Evolutionary conservation across 2,113 vertebrate species (phyloP).

Genomic region (Uropsilus gracilis): DNA sequence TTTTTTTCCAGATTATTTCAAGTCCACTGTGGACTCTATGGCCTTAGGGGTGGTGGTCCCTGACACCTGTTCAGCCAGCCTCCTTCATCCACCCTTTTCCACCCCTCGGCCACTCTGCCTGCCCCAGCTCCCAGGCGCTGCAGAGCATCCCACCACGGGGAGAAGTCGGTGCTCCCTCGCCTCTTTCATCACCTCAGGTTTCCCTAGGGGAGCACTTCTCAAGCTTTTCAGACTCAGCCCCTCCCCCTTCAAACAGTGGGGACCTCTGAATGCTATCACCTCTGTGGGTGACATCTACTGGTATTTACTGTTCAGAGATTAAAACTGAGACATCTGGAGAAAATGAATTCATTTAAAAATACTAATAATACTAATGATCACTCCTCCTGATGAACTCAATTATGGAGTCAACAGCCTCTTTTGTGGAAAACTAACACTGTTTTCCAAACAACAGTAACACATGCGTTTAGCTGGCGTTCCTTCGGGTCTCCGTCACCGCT

Average conservation of each 20-base stretch:
- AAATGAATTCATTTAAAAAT: neutral
- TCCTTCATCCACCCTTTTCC: neutral
- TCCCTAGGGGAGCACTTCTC: neutral
- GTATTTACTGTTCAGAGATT: neutral
- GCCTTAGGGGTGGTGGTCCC: neutral
- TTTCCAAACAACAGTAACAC: neutral
- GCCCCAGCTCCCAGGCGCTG: neutral
- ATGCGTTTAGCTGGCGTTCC: neutral
- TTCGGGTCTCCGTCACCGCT: fast-evolving
- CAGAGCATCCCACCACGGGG: neutral
- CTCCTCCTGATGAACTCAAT: too few relatives aligned
- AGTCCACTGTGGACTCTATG: neutral
- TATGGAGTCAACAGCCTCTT: too few relatives aligned
- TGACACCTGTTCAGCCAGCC: neutral
- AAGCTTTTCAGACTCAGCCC: neutral
- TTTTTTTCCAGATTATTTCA: neutral
- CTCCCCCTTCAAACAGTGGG: neutral
- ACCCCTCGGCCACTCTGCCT: too few relatives aligned
- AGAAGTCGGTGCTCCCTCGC: neutral
- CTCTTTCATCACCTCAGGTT: neutral
- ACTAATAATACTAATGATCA: too few relatives aligned
- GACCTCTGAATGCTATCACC: neutral
- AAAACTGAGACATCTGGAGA: neutral
- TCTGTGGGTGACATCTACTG: too few relatives aligned
- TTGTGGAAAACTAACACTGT: neutral